phyloP scores from a whole-genome alignment of 2,888 invertebrate genomes.

The Cephus nigrinus region DNA sequence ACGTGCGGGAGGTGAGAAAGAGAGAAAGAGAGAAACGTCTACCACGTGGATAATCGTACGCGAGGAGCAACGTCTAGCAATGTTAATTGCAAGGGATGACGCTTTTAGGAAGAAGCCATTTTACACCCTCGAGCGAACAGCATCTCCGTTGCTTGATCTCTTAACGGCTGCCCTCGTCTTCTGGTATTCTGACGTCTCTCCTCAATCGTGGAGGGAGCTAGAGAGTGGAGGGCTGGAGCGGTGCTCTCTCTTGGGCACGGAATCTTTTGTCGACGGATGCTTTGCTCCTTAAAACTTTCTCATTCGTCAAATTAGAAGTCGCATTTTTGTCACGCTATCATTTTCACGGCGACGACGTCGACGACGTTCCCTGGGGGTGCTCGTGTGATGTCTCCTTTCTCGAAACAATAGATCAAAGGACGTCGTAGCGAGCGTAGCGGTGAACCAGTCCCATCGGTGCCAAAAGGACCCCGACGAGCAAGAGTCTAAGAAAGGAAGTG shows the following conservation, averaged over 20 bases:
- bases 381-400: conserved; percentile 27
- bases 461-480: too few species aligned
- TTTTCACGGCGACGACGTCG: conserved; percentile 20
- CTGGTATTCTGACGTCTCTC: too few species aligned
- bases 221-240: not conserved
- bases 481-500: too few species aligned
- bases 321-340: conserved; percentile 42
- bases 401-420: conserved; percentile 60
- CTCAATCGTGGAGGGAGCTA: not conserved
- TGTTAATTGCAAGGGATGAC: too few species aligned
- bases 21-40: not conserved
- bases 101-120: too few species aligned
- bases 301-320: conserved; percentile 60
- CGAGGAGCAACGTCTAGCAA: too few species aligned
- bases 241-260: too few species aligned
- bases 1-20: not conserved
- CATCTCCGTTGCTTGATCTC: too few species aligned
- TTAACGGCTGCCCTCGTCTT: too few species aligned
- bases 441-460: too few species aligned
- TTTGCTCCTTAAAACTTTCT: conserved; percentile 49
- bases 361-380: conserved; percentile 43
- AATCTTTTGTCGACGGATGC: too few species aligned
- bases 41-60: not conserved
- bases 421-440: not conserved
- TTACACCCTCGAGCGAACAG: too few species aligned